Base-by-base conservation (phyloP, 2,113 vertebrate species). In the Nyctibius bracteatus region DNA sequence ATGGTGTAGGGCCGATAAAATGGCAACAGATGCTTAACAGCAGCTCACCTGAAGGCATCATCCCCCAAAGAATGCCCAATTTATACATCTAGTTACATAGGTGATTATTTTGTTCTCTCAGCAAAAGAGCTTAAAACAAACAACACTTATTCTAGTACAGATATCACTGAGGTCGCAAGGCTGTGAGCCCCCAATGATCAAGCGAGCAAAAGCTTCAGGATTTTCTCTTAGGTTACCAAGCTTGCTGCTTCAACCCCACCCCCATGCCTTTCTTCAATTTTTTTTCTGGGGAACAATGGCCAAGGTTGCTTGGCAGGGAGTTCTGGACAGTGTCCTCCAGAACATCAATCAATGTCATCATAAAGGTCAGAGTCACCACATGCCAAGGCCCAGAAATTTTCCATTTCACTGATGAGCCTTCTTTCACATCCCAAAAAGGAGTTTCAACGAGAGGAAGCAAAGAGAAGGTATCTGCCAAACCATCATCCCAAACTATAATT, bases 321-420 rank as follows among this genome's bases (percentile, higher is more conserved):
- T 51, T 81, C 58, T 84, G 61, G 61, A 31, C 22, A 81, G 73
- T 12, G 24, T 33, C 65, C 74, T 63, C 52, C 65, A 87, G 58
- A 95, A 57, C 57, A 97, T 85, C 78, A 84, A 87, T 94, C 92
- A 93, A 33, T 1, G 2, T 67, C 94, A 86, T 58, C 47, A 57
- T 57, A 89, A 89, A 95, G 89, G 81, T 92, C 93, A 75, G 37
- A 92, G 47, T n/a, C 65, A 72, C 73, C 68, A 75, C 65, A 43
- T 35, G 54, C 67, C n/a, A 68, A 86, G 18, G 22, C 28, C 66
- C 44, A 93, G 71, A 94, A 94, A 91, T 91, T 94, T 96, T 94
- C 91, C 84, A 67, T 92, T 83, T 88, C 57, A 47, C 47, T 51
- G 18, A 54, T 71, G 67, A 82, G 28, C 14, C 8, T 79, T 51